Conservation (phyloP, 2,888 invertebrate genomes). For the Sarcophaga subvicina region DNA sequence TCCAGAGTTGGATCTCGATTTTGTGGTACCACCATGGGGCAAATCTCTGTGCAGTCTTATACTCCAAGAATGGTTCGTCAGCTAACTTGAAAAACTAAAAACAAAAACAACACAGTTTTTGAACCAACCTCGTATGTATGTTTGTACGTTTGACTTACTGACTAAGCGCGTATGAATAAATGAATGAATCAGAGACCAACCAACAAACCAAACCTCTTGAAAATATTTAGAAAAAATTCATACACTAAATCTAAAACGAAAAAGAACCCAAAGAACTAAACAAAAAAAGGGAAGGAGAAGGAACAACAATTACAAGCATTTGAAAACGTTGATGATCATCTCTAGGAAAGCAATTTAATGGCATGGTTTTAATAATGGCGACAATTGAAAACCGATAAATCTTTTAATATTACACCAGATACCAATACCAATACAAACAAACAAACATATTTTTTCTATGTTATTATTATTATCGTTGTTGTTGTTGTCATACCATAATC, state of each 20-base stretch:
- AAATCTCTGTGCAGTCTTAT: too few relatives aligned
- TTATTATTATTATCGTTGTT: not conserved
- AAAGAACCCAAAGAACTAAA: too few relatives aligned
- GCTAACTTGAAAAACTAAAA: fast-evolving
- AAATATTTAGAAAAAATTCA: constrained; percentile 51
- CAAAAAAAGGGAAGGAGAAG: too few relatives aligned
- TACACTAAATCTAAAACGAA: not conserved
- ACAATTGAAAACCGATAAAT: constrained; percentile 80
- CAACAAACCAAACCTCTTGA: constrained; percentile 27
- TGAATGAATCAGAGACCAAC: not conserved
- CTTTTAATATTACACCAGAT: constrained; percentile 74
- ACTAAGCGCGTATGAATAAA: too few relatives aligned
- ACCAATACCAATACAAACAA: not conserved
- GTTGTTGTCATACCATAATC: constrained; percentile 25
- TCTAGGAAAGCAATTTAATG: constrained; percentile 61
- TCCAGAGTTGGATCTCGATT: too few relatives aligned
- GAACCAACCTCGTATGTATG: too few relatives aligned
- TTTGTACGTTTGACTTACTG: too few relatives aligned
- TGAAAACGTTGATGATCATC: constrained; percentile 20
- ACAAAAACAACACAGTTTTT: too few relatives aligned
- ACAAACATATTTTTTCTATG: constrained; percentile 13
- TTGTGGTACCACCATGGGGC: too few relatives aligned
- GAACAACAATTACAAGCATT: too few relatives aligned
- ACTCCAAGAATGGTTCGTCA: too few relatives aligned
- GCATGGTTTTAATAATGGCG: constrained; percentile 72